These are phyloP conservation scores for Gulo gulo DNA, from an alignment of 2,113 vertebrate genomes.

Conservation along the genomic window DNA sequence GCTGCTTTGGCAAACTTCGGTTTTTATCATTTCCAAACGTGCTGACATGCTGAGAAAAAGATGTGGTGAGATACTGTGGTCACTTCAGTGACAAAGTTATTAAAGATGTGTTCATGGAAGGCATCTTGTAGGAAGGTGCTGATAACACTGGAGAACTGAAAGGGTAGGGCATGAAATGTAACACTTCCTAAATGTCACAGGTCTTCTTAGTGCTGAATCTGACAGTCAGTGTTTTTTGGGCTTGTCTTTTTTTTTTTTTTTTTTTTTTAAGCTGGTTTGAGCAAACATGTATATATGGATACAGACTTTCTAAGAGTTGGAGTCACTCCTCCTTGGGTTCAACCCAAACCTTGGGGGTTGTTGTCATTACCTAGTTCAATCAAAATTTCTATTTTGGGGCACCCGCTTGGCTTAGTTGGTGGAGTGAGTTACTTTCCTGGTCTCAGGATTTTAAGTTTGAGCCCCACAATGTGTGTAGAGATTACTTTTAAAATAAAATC, in stretches of 20 bases:
- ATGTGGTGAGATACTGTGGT: not conserved
- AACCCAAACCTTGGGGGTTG: not conserved
- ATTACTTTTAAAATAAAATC: not conserved
- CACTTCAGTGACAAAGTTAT: not conserved
- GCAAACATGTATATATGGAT: not conserved
- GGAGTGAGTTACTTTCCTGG: not conserved
- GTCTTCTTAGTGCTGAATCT: not conserved
- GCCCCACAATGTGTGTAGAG: not conserved
- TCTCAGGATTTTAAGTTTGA: not conserved
- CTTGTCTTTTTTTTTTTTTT: not conserved
- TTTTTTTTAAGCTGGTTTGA: not conserved
- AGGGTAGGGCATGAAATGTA: not conserved
- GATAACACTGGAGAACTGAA: not conserved
- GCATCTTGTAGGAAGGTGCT: not conserved
- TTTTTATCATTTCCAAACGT: not conserved
- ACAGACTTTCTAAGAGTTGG: slow-evolving; percentile 19
- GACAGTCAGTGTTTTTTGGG: not conserved
- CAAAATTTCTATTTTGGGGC: not conserved
- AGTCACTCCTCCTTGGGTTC: not conserved
- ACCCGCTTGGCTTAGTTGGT: not conserved
- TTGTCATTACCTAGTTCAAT: not conserved
- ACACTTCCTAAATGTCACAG: not conserved
- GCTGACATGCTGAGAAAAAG: not conserved
- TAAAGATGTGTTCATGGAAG: not conserved
- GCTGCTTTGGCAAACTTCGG: not conserved